Evolutionary conservation across 2,888 invertebrate species (phyloP).

Genomic region (Cylindroiulus punctatus): DNA sequence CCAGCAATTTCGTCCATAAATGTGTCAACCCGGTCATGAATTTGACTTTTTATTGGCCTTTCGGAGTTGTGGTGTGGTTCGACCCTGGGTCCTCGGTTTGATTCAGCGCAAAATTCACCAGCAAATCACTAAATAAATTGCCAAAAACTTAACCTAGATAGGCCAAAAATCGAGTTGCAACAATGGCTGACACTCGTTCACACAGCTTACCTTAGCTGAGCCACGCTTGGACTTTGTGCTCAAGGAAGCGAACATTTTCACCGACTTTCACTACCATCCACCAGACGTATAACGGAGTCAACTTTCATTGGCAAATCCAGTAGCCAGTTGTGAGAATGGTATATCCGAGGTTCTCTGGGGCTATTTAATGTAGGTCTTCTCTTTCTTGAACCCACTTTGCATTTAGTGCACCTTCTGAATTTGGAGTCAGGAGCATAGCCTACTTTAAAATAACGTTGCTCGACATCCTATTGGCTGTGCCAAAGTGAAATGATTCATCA

Average conservation of each 20-base stretch:
- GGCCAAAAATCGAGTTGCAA: not conserved
- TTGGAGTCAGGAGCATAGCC: constrained; percentile 16
- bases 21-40: constrained; percentile 21
- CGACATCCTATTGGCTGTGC: not conserved
- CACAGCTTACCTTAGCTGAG: not conserved
- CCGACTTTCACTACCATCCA: not conserved
- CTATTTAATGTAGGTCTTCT: constrained; percentile 4
- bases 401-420: constrained; percentile 31
- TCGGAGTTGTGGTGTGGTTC: not conserved
- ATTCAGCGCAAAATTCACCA: not conserved
- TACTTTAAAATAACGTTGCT: constrained; percentile 4
- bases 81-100: not conserved
- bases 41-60: not conserved
- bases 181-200: constrained; percentile 13
- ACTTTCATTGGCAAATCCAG: not conserved
- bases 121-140: not conserved
- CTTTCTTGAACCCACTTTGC: constrained; percentile 33
- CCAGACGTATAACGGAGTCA: not conserved
- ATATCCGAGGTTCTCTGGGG: not conserved
- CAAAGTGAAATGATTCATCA: constrained; percentile 22
- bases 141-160: not conserved
- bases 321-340: not conserved
- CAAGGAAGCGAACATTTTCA: constrained; percentile 16
- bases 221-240: not conserved
- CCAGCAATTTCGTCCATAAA: not conserved